Base-by-base conservation (phyloP, 2,797 vertebrate genomes). In the Masticophis lateralis region DNA sequence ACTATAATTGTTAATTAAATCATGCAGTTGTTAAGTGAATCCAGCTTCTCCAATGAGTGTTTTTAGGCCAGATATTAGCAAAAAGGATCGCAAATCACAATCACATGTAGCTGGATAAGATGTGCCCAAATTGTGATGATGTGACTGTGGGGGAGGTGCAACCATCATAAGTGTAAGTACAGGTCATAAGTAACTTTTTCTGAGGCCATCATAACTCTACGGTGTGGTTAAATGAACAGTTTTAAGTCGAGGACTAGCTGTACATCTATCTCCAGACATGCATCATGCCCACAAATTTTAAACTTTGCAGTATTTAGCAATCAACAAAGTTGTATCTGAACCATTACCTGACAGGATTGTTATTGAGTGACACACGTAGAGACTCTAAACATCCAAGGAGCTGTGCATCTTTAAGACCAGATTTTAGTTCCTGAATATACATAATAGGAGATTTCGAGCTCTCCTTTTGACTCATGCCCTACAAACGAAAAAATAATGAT, bases 311-410 rank as follows among this genome's bases (percentile, higher is more conserved):
- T 28, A 90, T 53, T 51, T 37, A 43, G 3, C 57, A 57, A n/a
- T 6, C 57, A 87, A 37, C 12, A 25, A 28, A 18, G 63, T 59
- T 91, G 57, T 87, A 88, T 47, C 60, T 47, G 37, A 66, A 43
- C 32, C 43, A 63, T 97, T 96, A 99, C 99, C 99, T 99, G 97
- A 99, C 99, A 87, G 99, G 99, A 95, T 99, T 99, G 97, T 98
- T 99, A 96, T 98, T 99, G 93, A 99, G 98, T 27, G 99, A 99
- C 32, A 99, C 98, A 92, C 99, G 96, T 11, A 99, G 97, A 55
- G 98, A 99, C 95, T 99, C 99, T 91, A 99, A 97, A 94, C 98
- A 98, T 96, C 91, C 96, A 87, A 99, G 98, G 63, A 99, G 97
- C 91, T 97, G 97, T 32, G 94, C 0, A 69, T 99, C 98, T 94